Conservation (phyloP, 2,113 vertebrate genomes). For the Gambusia holbrooki region DNA sequence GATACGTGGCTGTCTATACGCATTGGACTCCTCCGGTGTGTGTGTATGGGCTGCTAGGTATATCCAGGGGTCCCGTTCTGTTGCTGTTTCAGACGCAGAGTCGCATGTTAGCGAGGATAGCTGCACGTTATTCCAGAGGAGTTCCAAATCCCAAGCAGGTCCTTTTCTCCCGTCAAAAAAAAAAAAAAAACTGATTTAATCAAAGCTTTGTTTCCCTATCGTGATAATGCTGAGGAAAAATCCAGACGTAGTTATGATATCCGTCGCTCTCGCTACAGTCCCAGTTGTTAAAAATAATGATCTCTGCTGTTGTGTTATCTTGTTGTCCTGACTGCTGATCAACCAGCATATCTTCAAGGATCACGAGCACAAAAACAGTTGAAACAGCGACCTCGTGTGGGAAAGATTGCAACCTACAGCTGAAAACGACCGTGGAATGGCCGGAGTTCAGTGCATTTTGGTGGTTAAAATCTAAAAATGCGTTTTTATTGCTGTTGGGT, state of each 20-base stretch:
- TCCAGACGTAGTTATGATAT: not conserved
- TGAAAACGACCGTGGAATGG: not conserved
- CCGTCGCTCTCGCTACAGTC: not conserved
- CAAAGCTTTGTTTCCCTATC: not conserved
- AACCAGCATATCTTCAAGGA: constrained; percentile 51
- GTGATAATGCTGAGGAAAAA: not conserved
- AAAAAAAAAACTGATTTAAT: not conserved
- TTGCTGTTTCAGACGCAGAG: constrained; percentile 36
- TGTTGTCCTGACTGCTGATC: constrained; percentile 49
- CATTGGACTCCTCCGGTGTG: not conserved
- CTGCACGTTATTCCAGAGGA: constrained; percentile 38
- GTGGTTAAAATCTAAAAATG: no score
- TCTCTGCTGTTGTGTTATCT: constrained; percentile 52
- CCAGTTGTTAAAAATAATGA: not conserved
- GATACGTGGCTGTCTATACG: not conserved
- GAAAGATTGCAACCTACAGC: not conserved
- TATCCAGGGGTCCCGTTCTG: constrained; percentile 26
- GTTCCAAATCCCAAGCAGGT: constrained; percentile 42
- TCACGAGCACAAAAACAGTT: not conserved
- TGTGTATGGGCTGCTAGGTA: not conserved
- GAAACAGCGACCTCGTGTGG: constrained; percentile 32
- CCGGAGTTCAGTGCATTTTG: not conserved
- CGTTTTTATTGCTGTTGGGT: no score
- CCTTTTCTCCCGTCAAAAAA: constrained; percentile 14
- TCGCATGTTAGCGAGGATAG: constrained; percentile 58